Conservation (phyloP, 2,113 vertebrate genomes). For the Protobothrops mucrosquamatus region DNA sequence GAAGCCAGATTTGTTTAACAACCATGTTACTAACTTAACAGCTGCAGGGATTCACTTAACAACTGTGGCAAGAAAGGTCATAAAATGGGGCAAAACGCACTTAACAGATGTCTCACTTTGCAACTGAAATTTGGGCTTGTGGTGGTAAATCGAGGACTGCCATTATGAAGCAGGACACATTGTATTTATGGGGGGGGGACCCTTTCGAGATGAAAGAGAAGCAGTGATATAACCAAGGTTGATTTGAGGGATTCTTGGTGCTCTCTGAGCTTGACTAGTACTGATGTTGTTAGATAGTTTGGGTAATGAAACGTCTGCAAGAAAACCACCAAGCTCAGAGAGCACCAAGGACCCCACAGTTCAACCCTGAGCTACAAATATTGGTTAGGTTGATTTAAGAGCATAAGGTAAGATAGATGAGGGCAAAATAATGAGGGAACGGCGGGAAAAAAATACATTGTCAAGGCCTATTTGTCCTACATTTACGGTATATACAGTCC, state of each 20-base stretch:
- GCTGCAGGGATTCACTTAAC: not conserved
- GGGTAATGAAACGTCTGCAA: not conserved
- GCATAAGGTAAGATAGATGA: not conserved
- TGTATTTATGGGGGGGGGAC: not conserved
- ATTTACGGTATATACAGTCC: not conserved
- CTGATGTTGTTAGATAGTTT: not conserved
- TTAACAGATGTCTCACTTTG: not conserved
- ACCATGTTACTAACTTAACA: not conserved
- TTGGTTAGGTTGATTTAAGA: not conserved
- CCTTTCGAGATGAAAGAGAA: not conserved
- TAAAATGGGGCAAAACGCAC: not conserved
- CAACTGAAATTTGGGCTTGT: not conserved
- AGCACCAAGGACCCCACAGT: not conserved
- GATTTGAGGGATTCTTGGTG: not conserved
- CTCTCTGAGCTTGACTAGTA: not conserved
- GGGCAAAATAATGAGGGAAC: not conserved
- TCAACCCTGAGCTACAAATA: not conserved
- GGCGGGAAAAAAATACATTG: not conserved
- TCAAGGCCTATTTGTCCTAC: not conserved
- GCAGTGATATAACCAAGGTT: not conserved
- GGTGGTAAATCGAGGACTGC: not conserved
- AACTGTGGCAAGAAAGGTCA: not conserved
- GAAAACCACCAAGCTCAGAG: not conserved
- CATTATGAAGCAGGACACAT: not conserved
- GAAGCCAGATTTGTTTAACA: not conserved